Evolutionary conservation across 2,113 vertebrate species (phyloP).

Genomic region (Naja naja): DNA sequence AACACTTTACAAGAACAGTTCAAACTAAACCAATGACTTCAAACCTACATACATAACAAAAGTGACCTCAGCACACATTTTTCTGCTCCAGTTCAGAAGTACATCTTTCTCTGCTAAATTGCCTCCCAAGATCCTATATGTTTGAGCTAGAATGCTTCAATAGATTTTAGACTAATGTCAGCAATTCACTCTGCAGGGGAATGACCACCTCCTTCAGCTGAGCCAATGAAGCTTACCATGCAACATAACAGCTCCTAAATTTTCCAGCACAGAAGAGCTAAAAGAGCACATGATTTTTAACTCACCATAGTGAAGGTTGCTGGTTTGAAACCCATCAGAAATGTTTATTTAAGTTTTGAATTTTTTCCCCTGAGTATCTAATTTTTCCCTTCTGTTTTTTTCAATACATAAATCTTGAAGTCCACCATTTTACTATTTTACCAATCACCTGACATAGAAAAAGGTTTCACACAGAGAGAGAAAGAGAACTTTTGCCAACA

Average conservation of each 20-base stretch:
- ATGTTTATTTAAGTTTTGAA: not conserved
- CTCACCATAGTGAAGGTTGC: not conserved
- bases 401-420: not conserved
- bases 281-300: not conserved
- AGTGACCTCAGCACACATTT: not conserved
- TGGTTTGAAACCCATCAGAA: not conserved
- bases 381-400: not conserved
- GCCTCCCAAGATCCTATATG: not conserved
- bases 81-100: not conserved
- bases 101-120: not conserved
- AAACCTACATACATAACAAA: no score
- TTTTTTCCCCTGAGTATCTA: not conserved
- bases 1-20: no score
- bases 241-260: not conserved
- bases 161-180: not conserved
- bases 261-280: not conserved
- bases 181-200: not conserved
- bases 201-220: not conserved
- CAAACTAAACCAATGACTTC: no score
- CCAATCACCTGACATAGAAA: not conserved
- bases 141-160: not conserved
- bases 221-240: not conserved
- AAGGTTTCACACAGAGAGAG: not conserved
- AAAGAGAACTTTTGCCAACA: not conserved
- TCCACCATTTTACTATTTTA: not conserved